Evolutionary conservation across 2,888 invertebrate species (phyloP), one percentile per base, ranked within the genome.

Genomic region (Tridacna crocea): DNA sequence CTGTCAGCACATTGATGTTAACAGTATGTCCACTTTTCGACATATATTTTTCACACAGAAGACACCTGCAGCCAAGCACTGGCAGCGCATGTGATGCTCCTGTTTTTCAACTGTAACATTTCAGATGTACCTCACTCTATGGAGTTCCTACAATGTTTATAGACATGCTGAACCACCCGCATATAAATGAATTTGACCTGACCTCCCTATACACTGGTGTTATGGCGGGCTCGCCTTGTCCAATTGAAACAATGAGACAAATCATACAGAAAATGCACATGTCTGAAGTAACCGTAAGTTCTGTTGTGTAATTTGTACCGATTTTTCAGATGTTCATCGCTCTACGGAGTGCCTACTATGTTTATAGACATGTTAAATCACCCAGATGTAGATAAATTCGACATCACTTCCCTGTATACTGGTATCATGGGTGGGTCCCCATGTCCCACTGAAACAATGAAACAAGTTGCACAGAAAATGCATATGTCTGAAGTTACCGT

Each of bases 121-220:
- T n/a, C 90, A 97, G 97, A 90, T 97, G 97, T 91, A 96, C 96
- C 0, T 94, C 96, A 0, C 93, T 97, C 47, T 96, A 96, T 92
- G 97, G 97, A 58, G 97, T 97, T 0, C 97, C 98, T 11, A 98
- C 98, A 3, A 98, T 98, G 98, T 97, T 97, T 94, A 96, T 97
- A 19, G 97, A 97, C 94, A 95, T 97, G 87, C 94, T 97, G 63
- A 95, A 95, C 81, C 93, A 94, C 77, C 93, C 93, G 0, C 77
- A 92, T 58, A 91, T 94, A 72, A 60, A 80, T 19, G 88, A 91
- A 19, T 94, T 96, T 46, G 95, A 95, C 72, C 94, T 93, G 24
- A 88, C 92, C 15, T 91, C 93, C 0, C 86, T 95, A 36, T 88
- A 90, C 77, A 91, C 95, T 65, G 97, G 97, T 0, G 92, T 97